These are phyloP conservation scores for Australoheros facetus DNA, from an alignment of 2,797 vertebrate genomes.

Conservation along the genomic window DNA sequence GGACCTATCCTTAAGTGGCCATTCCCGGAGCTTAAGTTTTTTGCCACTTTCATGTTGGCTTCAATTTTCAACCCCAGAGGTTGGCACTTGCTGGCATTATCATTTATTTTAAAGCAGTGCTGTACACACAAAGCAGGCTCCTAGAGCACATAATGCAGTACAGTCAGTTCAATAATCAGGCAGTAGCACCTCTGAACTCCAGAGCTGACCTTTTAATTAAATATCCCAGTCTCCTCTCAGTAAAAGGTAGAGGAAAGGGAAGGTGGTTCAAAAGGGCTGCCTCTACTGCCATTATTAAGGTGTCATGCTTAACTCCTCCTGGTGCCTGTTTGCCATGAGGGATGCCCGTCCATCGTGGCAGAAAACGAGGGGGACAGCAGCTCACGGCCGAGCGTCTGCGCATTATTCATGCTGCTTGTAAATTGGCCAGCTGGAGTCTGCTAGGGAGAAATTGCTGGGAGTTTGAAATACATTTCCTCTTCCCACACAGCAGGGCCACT, in stretches of 20 bases:
- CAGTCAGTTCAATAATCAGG: slow-evolving; percentile 2
- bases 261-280: background rate
- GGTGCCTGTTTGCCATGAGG: slow-evolving; percentile 30
- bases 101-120: slow-evolving; percentile 3
- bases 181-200: slow-evolving; percentile 31
- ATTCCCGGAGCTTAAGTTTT: slow-evolving; percentile 6
- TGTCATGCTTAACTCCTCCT: slow-evolving; percentile 31
- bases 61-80: slow-evolving; percentile 6
- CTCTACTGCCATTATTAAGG: slow-evolving; percentile 33
- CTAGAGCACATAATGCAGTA: background rate
- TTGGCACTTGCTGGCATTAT: background rate
- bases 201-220: slow-evolving; percentile 63
- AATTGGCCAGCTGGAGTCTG: slow-evolving; percentile 75
- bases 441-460: slow-evolving; percentile 59
- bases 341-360: slow-evolving; percentile 40
- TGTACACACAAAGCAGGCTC: background rate
- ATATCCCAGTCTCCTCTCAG: slow-evolving; percentile 46
- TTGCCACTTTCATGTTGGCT: background rate
- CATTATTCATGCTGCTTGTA: slow-evolving; percentile 79
- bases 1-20: slow-evolving; percentile 2
- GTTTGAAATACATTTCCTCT: slow-evolving; percentile 56
- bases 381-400: slow-evolving; percentile 49
- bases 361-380: slow-evolving; percentile 37
- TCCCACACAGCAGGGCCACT: slow-evolving; percentile 36
- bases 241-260: background rate